Evolutionary conservation across 2,888 invertebrate species (phyloP).

Genomic region (Timandra comae): DNA sequence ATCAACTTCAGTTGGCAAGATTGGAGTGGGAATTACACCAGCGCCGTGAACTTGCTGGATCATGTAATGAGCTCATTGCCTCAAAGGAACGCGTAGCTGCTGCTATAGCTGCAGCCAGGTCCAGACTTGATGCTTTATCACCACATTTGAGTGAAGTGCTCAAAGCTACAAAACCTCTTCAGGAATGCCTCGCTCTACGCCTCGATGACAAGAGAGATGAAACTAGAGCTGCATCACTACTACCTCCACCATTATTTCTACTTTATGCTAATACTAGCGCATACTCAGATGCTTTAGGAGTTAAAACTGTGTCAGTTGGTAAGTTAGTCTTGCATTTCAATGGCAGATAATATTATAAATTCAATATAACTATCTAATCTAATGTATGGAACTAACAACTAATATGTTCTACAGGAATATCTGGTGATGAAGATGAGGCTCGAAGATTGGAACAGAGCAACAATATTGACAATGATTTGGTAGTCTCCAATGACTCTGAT

Average conservation of each 20-base stretch:
- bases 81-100: conserved; percentile 86
- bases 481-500: conserved; percentile 80
- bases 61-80: conserved; percentile 84
- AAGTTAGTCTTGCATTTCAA: conserved; percentile 24
- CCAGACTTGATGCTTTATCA: conserved; percentile 86
- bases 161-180: conserved; percentile 90
- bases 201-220: conserved; percentile 88
- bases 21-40: conserved; percentile 95
- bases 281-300: conserved; percentile 86
- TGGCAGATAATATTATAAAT: no score
- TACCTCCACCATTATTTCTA: conserved; percentile 90
- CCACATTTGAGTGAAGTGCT: conserved; percentile 81
- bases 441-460: conserved; percentile 74
- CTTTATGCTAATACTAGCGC: conserved; percentile 90
- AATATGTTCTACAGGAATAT: conserved; percentile 63
- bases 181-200: conserved; percentile 89
- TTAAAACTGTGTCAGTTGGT: conserved; percentile 60
- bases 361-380: background rate
- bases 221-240: conserved; percentile 82
- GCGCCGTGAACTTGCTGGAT: conserved; percentile 86
- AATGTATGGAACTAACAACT: background rate
- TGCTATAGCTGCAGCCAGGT: conserved; percentile 84
- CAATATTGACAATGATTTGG: conserved; percentile 68
- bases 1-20: conserved; percentile 88
- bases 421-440: conserved; percentile 84